Percentiles rank a stretch among this genome's conserved stretches.
Conservation (phyloP, 1,140 invertebrate species). For the Diprion similis region DNA sequence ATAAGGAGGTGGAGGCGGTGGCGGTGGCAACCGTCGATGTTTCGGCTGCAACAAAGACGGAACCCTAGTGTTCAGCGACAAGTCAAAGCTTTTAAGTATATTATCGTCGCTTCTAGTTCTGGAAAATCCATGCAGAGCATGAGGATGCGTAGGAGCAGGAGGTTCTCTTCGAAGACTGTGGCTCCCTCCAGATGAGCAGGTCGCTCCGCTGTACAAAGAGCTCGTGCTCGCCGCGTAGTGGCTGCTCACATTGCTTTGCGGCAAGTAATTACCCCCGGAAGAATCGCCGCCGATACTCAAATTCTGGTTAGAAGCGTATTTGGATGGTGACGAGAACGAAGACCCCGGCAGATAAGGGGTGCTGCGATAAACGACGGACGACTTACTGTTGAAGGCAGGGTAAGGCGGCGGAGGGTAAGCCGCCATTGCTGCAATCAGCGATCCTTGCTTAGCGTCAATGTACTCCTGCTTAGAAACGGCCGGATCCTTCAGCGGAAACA, state of each 20-base stretch:
- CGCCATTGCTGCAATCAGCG: slow-evolving; percentile 68
- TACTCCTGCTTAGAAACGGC: slow-evolving; percentile 89
- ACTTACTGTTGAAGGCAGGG: slow-evolving; percentile 63
- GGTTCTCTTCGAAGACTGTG: slow-evolving; percentile 62
- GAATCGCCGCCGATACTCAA: slow-evolving; percentile 60
- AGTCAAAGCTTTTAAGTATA: slow-evolving; percentile 72
- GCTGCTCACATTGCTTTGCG: slow-evolving; percentile 49
- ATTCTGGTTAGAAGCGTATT: slow-evolving; percentile 79
- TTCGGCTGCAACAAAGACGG: slow-evolving; percentile 62
- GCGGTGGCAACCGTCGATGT: slow-evolving; percentile 73
- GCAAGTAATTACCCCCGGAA: slow-evolving; percentile 40
- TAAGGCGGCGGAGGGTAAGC: slow-evolving; percentile 66
- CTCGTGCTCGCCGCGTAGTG: slow-evolving; percentile 58
- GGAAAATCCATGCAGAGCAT: slow-evolving; percentile 62
- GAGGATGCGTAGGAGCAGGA: slow-evolving; percentile 61
- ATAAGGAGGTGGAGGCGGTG: slow-evolving; percentile 74
- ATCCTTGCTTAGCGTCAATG: slow-evolving; percentile 83
- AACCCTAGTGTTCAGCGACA: slow-evolving; percentile 44
- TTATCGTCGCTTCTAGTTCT: slow-evolving; percentile 80
- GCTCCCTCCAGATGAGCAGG: slow-evolving; percentile 57
- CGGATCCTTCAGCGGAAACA: slow-evolving; percentile 88
- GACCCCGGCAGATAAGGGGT: slow-evolving; percentile 77
- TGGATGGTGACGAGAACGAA: slow-evolving; percentile 67
- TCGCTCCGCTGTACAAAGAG: slow-evolving; percentile 60
- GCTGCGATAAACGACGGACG: slow-evolving; percentile 78